These are phyloP conservation scores for Acrocephalus scirpaceus DNA, from an alignment of 2,797 vertebrate genomes.

Conservation along the genomic window DNA sequence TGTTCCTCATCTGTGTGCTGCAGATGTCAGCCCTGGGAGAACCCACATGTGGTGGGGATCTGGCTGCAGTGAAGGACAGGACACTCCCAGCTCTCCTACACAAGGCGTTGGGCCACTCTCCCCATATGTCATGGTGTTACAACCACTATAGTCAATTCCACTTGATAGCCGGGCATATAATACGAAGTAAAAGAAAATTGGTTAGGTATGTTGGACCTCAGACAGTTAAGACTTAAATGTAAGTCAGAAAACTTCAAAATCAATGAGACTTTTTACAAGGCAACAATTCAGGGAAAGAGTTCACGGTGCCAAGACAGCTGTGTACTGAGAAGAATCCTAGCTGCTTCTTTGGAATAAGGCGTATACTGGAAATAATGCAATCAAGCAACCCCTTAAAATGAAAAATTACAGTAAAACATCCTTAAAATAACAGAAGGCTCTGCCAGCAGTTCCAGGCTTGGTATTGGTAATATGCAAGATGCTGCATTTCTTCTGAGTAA, in stretches of 20 bases:
- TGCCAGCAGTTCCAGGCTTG: slow-evolving; percentile 24
- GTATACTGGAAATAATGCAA: slow-evolving; percentile 50
- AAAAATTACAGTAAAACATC: slow-evolving; percentile 28
- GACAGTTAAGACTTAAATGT: slow-evolving; percentile 60
- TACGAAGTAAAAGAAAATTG: slow-evolving; percentile 67
- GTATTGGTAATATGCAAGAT: slow-evolving; percentile 5
- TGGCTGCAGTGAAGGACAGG: not conserved
- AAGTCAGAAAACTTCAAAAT: slow-evolving; percentile 68
- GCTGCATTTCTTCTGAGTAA: slow-evolving; percentile 31
- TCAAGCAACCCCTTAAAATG: slow-evolving; percentile 43
- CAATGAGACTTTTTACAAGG: slow-evolving; percentile 67
- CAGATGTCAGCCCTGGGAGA: slow-evolving; percentile 23
- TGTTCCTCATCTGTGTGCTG: not conserved
- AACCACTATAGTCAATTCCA: slow-evolving; percentile 43
- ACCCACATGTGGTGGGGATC: slow-evolving; percentile 6
- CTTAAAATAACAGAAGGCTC: slow-evolving; percentile 45
- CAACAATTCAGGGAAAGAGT: slow-evolving; percentile 53
- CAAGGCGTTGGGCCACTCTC: not conserved
- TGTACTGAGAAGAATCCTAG: slow-evolving; percentile 46
- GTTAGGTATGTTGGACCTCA: slow-evolving; percentile 57
- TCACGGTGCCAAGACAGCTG: slow-evolving; percentile 60
- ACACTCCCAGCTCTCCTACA: not conserved
- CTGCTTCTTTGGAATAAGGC: slow-evolving; percentile 54
- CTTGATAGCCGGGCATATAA: slow-evolving; percentile 63
- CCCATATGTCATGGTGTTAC: slow-evolving; percentile 57